Percentiles rank a stretch among this genome's conserved stretches.
Evolutionary conservation across 2,113 vertebrate genomes (phyloP).

Genomic region (Cyanoramphus novaezelandiae): DNA sequence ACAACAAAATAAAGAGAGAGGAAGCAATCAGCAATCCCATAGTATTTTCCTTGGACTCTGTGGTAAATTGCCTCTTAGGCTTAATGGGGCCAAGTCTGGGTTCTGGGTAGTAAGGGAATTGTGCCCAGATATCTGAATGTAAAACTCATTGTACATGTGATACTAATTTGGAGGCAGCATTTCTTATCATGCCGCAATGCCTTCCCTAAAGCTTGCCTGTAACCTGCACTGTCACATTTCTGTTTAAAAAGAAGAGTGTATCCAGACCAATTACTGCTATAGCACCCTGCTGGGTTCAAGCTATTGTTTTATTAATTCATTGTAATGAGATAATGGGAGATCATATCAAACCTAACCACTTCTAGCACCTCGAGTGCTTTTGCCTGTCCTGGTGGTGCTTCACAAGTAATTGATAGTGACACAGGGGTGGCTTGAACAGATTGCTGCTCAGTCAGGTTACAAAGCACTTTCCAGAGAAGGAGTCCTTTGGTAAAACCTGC

Average conservation of each 20-base stretch:
- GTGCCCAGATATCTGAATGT: not conserved
- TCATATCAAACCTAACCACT: not conserved
- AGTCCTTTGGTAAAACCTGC: not conserved
- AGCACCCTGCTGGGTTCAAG: not conserved
- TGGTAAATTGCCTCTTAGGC: not conserved
- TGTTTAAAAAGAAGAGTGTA: not conserved
- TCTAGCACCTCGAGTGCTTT: not conserved
- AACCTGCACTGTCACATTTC: not conserved
- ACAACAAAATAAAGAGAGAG: not conserved
- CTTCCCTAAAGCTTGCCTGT: not conserved
- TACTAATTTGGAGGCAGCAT: not conserved
- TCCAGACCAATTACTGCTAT: not conserved
- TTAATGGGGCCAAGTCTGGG: not conserved
- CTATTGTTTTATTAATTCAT: conserved; percentile 13
- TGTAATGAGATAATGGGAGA: conserved; percentile 10
- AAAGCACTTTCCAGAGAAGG: not conserved
- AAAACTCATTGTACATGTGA: not conserved
- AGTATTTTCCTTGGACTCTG: not conserved
- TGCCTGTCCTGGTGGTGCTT: not conserved
- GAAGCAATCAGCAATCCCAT: not conserved
- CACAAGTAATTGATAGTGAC: not conserved
- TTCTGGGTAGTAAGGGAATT: not conserved
- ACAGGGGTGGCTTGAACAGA: not conserved
- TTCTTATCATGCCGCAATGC: not conserved
- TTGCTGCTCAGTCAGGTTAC: not conserved